Conservation (phyloP, 2,888 invertebrate genomes). For the Tinea trinotella region DNA sequence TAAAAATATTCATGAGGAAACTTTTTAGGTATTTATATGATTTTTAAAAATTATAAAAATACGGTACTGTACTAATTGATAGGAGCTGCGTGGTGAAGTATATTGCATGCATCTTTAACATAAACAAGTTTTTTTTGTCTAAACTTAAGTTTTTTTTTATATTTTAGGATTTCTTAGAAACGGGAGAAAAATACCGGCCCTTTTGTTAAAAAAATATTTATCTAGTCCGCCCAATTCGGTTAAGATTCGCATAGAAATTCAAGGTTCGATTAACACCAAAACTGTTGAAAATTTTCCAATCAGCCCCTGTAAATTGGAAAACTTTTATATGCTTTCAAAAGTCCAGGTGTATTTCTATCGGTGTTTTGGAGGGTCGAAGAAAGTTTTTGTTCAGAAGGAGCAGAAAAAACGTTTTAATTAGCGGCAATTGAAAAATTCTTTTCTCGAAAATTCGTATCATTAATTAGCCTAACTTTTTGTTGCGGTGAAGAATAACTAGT, state of each 20-base stretch:
- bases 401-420: conserved; percentile 54
- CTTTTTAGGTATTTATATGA: conserved; percentile 42
- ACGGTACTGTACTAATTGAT: background rate
- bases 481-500: conserved; percentile 7
- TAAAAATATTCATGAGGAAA: conserved; percentile 55
- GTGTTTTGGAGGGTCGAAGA: conserved; percentile 35
- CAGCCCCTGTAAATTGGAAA: conserved; percentile 70
- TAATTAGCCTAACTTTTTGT: conserved; percentile 16
- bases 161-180: too few species aligned
- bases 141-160: too few species aligned
- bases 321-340: conserved; percentile 70
- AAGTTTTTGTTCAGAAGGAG: conserved; percentile 50
- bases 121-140: too few species aligned
- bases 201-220: conserved; percentile 30
- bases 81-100: background rate
- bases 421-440: conserved; percentile 39
- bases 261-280: conserved; percentile 67
- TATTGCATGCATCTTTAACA: too few species aligned
- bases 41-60: background rate
- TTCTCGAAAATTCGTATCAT: conserved; percentile 24
- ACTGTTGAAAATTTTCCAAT: conserved; percentile 69
- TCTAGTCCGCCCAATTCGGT: conserved; percentile 32
- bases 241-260: conserved; percentile 52
- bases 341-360: conserved; percentile 70
- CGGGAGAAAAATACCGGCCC: conserved; percentile 28